Base-by-base conservation (phyloP, 1,140 invertebrate genomes). In the Nylanderia fulva region DNA sequence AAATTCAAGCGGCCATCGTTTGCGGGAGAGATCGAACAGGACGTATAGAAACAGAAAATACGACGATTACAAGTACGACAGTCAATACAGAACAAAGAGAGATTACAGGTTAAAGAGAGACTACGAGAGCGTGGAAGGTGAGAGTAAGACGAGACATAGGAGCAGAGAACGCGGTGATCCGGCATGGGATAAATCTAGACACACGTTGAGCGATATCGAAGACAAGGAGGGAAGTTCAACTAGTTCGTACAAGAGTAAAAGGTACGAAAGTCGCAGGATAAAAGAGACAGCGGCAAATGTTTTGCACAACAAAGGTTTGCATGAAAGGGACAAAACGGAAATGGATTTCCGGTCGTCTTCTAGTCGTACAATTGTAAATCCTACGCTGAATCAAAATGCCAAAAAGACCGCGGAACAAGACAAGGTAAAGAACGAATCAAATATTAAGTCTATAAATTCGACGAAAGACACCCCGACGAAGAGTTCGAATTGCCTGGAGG, bases 1-100 rank as follows among this genome's bases (percentile, higher is more conserved):
- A 1, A 60, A 21, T 39, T 64, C n/a, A 0, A 56, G 48, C 42
- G 45, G 27, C 18, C 52, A 77, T 33, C 79, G 61, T 64, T 77
- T 29, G 39, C 71, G 71, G 21, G 61, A 77, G 48, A 58, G 39
- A 27, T 84, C 77, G 24, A 84, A 74, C 15, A 88, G 71, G n/a
- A 72, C 52, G 7, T 77, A 85, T 7, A 79, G 48, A 27, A 58
- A 86, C 36, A 39, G 24, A n/a, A 79, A 66, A 29, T 66, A 89
- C 24, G 42, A 52, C 33, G 58, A 84, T 45, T 82, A 71, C 58
- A 83, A 56, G 48, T 60, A 85, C n/a, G 48, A 58, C 15, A 72
- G 24, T 6, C 74, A 36, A 42, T 54, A 85, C 21, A 60, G n/a
- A 33, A 63, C 45, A 18, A 48, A 48, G 15, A 48, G 15, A 48